Evolutionary conservation across 2,888 invertebrate genomes (phyloP).

Genomic region (Thyatira batis): DNA sequence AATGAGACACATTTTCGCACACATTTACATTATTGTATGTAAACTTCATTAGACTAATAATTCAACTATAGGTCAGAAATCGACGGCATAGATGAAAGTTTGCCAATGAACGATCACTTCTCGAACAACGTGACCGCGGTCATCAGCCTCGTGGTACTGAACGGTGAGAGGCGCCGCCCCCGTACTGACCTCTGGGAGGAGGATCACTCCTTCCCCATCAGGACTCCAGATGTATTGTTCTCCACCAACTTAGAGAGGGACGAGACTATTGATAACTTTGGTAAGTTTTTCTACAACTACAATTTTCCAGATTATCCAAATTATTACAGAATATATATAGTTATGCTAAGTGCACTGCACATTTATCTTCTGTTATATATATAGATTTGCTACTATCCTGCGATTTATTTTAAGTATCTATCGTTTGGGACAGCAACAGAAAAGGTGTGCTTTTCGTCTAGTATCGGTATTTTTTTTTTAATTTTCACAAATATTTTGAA

Average conservation of each 20-base stretch:
- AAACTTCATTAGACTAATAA: too few relatives aligned
- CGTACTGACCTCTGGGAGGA: slow-evolving; percentile 90
- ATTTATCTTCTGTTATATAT: too few relatives aligned
- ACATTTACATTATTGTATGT: too few relatives aligned
- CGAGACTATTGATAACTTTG: slow-evolving; percentile 92
- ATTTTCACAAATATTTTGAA: too few relatives aligned
- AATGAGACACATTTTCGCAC: too few relatives aligned
- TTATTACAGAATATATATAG: background rate
- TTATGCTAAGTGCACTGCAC: too few relatives aligned
- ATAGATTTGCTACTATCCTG: too few relatives aligned
- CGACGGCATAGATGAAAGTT: slow-evolving; percentile 89
- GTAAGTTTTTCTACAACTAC: slow-evolving; percentile 61
- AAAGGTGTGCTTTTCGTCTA: too few relatives aligned
- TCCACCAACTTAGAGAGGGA: slow-evolving; percentile 90
- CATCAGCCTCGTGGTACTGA: slow-evolving; percentile 87
- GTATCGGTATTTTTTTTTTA: too few relatives aligned
- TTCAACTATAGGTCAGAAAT: slow-evolving; percentile 84
- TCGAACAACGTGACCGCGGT: slow-evolving; percentile 86
- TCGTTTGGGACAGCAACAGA: too few relatives aligned
- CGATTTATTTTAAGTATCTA: too few relatives aligned
- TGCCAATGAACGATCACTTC: slow-evolving; percentile 85
- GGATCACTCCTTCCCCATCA: slow-evolving; percentile 79
- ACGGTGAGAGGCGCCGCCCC: slow-evolving; percentile 85
- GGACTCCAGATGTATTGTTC: slow-evolving; percentile 84
- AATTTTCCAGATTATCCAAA: background rate